Base-by-base conservation (phyloP, 53 echinoderm and acorn worm genomes). In the Holothuria scabra region DNA sequence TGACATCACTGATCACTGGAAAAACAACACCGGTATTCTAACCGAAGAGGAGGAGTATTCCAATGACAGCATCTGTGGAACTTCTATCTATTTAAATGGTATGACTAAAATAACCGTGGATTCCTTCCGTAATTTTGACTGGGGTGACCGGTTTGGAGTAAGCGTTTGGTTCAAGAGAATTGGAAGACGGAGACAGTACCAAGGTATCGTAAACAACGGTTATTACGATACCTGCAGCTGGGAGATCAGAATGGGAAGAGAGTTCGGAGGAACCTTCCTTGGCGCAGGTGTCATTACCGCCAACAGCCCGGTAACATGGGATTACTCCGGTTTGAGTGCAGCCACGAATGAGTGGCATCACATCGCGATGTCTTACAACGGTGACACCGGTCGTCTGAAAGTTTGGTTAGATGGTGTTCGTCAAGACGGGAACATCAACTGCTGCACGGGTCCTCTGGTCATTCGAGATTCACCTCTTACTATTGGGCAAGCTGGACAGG, bases 171-270 rank as follows among this genome's bases (percentile, higher is more conserved):
- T 90, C 87, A 82, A 86, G 41, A 46, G 91, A 26, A 90, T 87
- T 16, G 87, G 81, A 12, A 35, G 55, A 30, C 56, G 72, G 59
- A 28, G 21, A 4, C 67, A 57, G 16, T 87, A 87, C 34, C 87
- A 87, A 41, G 91, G 91, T 71, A 87, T 90, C 61, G 91, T 90
- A 3, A 86, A 82, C 79, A 90, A 66, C 49, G 91, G 91, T 30
- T 90, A 90, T 84, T 65, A 79, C 62, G 28, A 29, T 18, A 28
- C 46, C 33, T 87, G 91, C 7, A 83, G 78, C 56, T 90, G 91
- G 91, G 91, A 90, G 83, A 90, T 90, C 34, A 84, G 91, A 22
- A 90, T 90, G 91, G 87, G 87, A 41, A 49, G 91, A 60, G 91
- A 90, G 38, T 67, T 76, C 19, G 66, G 52, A 11, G 90, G 90